Evolutionary conservation across 2,113 vertebrate genomes (phyloP).

Genomic region (Macheiramphus alcinus): DNA sequence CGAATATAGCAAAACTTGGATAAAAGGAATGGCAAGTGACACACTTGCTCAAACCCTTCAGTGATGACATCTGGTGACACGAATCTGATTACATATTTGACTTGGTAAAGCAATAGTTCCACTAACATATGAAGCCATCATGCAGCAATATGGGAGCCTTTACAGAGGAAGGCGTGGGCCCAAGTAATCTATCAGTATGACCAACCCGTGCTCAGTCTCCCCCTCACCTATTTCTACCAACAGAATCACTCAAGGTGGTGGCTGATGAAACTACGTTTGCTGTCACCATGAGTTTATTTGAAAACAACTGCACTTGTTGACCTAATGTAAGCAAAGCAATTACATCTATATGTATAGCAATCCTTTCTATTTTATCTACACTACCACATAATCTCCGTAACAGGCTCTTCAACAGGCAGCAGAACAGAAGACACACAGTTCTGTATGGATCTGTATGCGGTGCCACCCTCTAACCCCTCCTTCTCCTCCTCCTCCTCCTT

Average conservation of each 20-base stretch:
- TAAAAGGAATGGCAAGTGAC: not conserved
- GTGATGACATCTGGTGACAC: not conserved
- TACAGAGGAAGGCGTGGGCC: not conserved
- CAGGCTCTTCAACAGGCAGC: not conserved
- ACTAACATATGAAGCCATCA: not conserved
- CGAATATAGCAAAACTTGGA: accelerated
- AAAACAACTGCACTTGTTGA: not conserved
- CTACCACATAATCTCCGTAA: not conserved
- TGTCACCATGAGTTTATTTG: not conserved
- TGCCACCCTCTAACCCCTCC: not conserved
- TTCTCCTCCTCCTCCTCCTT: too few relatives aligned
- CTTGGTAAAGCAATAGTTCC: not conserved
- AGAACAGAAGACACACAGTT: not conserved
- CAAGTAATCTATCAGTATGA: not conserved
- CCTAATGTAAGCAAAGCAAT: not conserved
- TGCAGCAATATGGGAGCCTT: not conserved
- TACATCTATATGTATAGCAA: not conserved
- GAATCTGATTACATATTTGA: not conserved
- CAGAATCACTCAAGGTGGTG: not conserved
- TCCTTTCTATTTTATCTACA: not conserved
- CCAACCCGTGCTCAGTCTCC: not conserved
- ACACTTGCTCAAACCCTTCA: not conserved
- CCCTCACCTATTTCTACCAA: not conserved
- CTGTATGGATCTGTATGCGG: not conserved
- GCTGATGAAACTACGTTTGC: not conserved